Evolutionary conservation across 2,113 vertebrate species (phyloP).

Genomic region (Urocynchramus pylzowi): DNA sequence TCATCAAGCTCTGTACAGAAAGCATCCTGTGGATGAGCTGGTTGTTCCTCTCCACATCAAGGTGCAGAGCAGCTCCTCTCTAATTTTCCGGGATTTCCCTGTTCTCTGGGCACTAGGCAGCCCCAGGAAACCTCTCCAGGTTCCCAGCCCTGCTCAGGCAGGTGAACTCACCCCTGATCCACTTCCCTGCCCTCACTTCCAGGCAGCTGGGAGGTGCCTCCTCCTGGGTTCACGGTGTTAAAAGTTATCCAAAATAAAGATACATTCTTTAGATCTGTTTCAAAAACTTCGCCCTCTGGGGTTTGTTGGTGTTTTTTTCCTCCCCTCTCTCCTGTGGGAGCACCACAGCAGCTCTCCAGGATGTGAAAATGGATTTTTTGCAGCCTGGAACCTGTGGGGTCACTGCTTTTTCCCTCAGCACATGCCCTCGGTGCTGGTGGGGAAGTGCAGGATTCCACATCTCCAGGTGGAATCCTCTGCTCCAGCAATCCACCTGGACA

Average conservation of each 20-base stretch:
- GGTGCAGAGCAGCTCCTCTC: neutral
- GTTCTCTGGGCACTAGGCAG: neutral
- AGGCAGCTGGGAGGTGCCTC: rapidly evolving
- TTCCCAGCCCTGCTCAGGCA: neutral
- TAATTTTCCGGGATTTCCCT: rapidly evolving
- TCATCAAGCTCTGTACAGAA: neutral
- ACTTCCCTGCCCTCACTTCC: neutral
- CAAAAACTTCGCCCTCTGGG: neutral
- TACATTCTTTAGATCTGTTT: neutral
- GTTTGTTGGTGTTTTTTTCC: neutral
- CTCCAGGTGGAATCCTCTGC: neutral
- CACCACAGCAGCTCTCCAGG: neutral
- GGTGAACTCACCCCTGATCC: neutral
- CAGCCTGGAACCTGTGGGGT: neutral
- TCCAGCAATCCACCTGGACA: neutral
- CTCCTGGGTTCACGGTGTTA: rapidly evolving
- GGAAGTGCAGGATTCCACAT: neutral
- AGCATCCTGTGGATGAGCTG: neutral
- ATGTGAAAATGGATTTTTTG: neutral
- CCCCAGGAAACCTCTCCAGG: neutral
- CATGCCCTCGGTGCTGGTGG: neutral
- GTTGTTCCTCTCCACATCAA: neutral
- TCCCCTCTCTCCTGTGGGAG: neutral
- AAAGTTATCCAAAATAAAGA: neutral
- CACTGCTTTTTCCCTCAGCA: neutral